Base-by-base conservation (phyloP, 2,797 vertebrate species). In the Cuculus canorus region DNA sequence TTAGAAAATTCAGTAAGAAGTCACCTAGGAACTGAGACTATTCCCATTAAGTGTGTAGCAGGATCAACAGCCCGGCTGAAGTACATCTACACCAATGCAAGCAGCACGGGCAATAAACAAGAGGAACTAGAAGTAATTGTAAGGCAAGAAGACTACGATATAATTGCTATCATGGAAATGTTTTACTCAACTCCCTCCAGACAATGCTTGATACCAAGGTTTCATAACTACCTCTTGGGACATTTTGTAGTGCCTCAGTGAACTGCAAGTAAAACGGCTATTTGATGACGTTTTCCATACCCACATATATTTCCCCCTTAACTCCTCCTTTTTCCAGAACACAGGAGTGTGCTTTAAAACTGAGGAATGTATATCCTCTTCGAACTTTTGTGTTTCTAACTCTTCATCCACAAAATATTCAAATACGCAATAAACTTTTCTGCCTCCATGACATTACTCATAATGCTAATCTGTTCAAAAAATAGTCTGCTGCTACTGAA, bases 391-490 rank as follows among this genome's bases (percentile, higher is more conserved):
- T 37, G 66, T 82, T 85, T 86, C 86, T 72, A 71, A 64, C 9
- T 85, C 48, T 48, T 81, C 56, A 93, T 73, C 37, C 52, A 91
- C 69, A 43, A 93, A 91, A 45, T 79, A 90, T 60, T 88, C 76
- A 93, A 82, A 22, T 13, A 4, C 35, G 66, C 75, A 96, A 92
- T 89, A 95, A 96, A 94, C 60, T 87, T 78, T 82, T 63, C 82
- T 92, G 82, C 61, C 76, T 93, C 65, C 37, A 32, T 70, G 54
- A 78, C 82, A 79, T 85, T 92, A 53, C 45, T 85, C 1, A 21
- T 82, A 95, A 91, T n/a, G 52, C 48, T 86, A 94, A 96, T 93
- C 82, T 92, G 75, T 89, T 83, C 90, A 94, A 96, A 82, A 96
- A 96, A 97, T 70, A 90, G 56, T 75, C 82, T 93, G 39, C 92